Percentiles rank a stretch among this genome's conserved stretches.
phyloP scores from a whole-genome alignment of 2,888 invertebrate species.

The Melipona beecheii region DNA sequence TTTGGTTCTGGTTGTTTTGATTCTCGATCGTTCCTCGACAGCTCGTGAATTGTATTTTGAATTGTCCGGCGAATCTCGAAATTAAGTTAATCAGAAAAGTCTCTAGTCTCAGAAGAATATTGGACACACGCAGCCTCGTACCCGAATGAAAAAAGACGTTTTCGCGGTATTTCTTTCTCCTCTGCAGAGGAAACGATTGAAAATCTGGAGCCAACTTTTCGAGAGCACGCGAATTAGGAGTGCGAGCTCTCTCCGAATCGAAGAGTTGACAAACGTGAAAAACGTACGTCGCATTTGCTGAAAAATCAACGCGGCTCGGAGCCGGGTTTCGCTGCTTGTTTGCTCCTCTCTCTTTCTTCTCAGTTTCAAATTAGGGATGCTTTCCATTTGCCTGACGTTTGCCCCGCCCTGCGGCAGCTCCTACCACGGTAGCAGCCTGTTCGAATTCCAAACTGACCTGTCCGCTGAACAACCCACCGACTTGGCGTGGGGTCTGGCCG shows the following conservation, averaged over 20 bases:
- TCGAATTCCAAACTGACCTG: conserved; percentile 77
- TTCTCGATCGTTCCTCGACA: background rate
- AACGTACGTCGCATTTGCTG: background rate
- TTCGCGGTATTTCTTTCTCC: background rate
- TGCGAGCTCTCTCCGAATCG: background rate
- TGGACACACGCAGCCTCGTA: too few species aligned
- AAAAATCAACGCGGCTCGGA: conserved; percentile 34
- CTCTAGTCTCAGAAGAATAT: too few species aligned
- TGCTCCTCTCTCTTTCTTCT: conserved; percentile 76
- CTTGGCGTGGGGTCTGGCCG: conserved; percentile 57
- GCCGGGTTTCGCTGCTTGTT: conserved; percentile 77
- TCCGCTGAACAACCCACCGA: conserved; percentile 64
- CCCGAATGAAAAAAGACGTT: background rate
- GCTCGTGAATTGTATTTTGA: background rate
- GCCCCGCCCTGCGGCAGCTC: conserved; percentile 82
- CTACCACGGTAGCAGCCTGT: conserved; percentile 79
- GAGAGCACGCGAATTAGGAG: background rate
- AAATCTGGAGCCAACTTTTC: background rate
- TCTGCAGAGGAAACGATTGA: too few species aligned
- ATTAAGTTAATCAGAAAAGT: background rate
- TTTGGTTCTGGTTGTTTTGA: background rate
- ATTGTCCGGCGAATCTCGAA: background rate
- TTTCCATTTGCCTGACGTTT: conserved; percentile 83
- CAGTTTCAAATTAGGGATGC: conserved; percentile 83
- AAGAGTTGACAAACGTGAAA: background rate